Percentiles rank a stretch among this genome's conserved stretches.
These are phyloP conservation scores for Petroica traversi DNA, from an alignment of 2,113 vertebrate genomes.

Conservation along the genomic window DNA sequence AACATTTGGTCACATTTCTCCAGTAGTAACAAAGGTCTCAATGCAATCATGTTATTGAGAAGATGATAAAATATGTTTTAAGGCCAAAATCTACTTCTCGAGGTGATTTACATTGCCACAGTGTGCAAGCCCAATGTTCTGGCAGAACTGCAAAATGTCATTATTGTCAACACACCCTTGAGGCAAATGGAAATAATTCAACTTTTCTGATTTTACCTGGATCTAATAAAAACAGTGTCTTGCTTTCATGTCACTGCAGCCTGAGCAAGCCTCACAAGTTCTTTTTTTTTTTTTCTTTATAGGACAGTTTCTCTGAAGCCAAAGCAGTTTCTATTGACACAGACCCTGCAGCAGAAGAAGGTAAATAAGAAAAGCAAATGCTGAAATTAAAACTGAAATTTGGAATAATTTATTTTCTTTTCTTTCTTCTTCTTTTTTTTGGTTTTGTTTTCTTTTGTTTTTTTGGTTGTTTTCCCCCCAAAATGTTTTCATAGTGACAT, in stretches of 20 bases:
- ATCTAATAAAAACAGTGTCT: background rate
- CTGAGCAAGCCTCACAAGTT: background rate
- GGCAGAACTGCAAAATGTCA: background rate
- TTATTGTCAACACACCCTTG: background rate
- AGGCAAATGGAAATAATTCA: background rate
- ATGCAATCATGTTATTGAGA: background rate
- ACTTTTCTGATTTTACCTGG: background rate
- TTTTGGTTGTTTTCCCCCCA: background rate
- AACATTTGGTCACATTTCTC: background rate
- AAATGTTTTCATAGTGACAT: background rate
- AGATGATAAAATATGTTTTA: background rate
- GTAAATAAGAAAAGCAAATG: background rate
- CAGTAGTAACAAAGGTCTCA: background rate
- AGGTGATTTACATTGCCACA: background rate
- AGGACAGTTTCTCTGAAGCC: background rate
- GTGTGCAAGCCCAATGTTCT: accelerated
- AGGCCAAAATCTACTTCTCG: background rate
- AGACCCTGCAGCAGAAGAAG: background rate
- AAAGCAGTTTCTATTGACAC: background rate
- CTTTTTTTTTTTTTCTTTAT: background rate
- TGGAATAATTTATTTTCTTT: background rate
- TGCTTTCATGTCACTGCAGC: background rate
- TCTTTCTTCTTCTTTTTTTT: no score
- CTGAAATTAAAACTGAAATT: background rate
- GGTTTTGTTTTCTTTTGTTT: no score